Evolutionary conservation across 1,140 invertebrate species (phyloP).

Genomic region (Cardiocondyla obscurior): DNA sequence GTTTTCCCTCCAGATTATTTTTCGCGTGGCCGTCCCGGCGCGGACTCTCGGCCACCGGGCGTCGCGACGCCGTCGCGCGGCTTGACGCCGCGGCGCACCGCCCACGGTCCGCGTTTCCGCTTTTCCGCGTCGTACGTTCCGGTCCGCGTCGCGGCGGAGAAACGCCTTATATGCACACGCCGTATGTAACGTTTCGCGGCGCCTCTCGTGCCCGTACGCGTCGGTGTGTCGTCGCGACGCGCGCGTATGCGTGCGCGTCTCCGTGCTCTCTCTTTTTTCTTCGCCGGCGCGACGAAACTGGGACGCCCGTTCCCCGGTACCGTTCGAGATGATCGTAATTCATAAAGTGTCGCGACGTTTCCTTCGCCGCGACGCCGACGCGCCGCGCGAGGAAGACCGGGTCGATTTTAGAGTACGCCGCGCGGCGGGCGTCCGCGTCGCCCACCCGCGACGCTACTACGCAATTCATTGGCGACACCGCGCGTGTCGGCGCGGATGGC

Average conservation of each 20-base stretch:
- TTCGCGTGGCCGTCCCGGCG: neutral
- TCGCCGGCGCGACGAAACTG: neutral
- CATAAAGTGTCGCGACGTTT: neutral
- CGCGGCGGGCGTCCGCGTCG: constrained; percentile 13
- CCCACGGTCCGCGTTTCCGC: neutral
- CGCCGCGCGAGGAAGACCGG: constrained; percentile 34
- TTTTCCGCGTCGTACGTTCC: neutral
- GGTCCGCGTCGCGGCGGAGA: neutral
- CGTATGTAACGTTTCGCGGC: constrained; percentile 10
- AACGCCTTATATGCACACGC: constrained; percentile 35
- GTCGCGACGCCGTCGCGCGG: neutral
- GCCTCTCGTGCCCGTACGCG: neutral
- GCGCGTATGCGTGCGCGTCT: constrained; percentile 13
- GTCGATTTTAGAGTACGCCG: constrained; percentile 51
- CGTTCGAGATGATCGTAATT: constrained; percentile 1
- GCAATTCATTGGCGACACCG: constrained; percentile 53
- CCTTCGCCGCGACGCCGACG: neutral
- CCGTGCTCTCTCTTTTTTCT: neutral
- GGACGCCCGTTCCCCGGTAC: neutral
- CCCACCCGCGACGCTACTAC: constrained; percentile 65
- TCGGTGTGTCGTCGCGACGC: neutral
- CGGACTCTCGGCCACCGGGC: neutral
- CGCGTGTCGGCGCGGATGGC: neutral
- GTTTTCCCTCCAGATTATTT: constrained; percentile 69
- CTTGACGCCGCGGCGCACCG: neutral